Base-by-base conservation (phyloP, 2,888 invertebrate species). In the Meganola albula region DNA sequence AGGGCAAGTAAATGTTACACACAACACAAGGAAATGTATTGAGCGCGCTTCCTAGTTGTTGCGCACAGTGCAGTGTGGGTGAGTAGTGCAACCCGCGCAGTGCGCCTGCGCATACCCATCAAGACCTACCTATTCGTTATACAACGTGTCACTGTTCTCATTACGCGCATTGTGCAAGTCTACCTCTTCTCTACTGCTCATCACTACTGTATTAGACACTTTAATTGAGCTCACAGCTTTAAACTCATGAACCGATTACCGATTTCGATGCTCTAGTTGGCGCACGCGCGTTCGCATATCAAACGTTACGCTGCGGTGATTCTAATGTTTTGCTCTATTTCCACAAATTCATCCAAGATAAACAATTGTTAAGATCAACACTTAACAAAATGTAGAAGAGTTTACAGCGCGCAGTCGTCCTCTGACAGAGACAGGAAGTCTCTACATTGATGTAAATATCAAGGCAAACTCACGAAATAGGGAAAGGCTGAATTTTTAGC, bases 21-120 rank as follows among this genome's bases (percentile, higher is more conserved):
- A 58, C 76, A 77, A 77, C 68, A 77, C 66, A 58, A 76, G 82
- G 78, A 82, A 84, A 74, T 58, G 63, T 63, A 63, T 37, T 40
- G 52, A 53, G 48, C 50, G 57, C 53, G 57, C 69, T 83, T 83
- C 80, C 80, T 79, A 74, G 73, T 80, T 76, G 73, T 74, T 65
- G 66, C 62, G 63, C 59, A 64, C 52, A 50, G 60, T 52, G 50
- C 58, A 60, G 68, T 69, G 66, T 71, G 62, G 65, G 63, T 65
- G 63, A 71, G 71, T 72, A 68, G 72, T 68, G 72, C 64, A 74
- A 34, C 10, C 69, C 69, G 66, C 60, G 59, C 58, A 57, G 59
- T 50, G 56, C 43, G n/a, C n/a, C n/a, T n/a, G n/a, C 57, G 58
- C 40, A 24, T 21, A n/a, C 29, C 33, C 13, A 13, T 12, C 21